Base-by-base conservation (phyloP, 2,888 invertebrate genomes). In the Drosophila conformis region DNA sequence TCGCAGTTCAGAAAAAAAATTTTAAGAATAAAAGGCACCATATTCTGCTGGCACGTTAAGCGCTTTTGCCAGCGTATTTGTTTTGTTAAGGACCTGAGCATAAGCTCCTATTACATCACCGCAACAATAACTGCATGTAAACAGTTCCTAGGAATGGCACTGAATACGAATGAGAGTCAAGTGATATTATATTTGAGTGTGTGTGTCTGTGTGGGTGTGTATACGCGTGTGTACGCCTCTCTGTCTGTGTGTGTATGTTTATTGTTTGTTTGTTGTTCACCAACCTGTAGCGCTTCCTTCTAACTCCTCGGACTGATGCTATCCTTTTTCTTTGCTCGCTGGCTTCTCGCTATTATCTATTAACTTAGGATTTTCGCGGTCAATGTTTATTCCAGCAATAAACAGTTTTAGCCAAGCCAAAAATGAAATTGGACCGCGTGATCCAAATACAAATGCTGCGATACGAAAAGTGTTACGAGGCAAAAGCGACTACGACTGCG, bases 221-320 rank as follows among this genome's bases (percentile, higher is more conserved):
- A 13, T 49, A 40, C 52, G 48, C 48, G 27, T 25, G 18, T n/a
- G 15, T 40, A 11, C 11, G 42, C 1, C 13, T 21, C 3, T 46
- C 13, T 51, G 40, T 38, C 46, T 51, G 53, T n/a, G 8, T 7
- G 27, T 60, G 5, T 52, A 18, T 29, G 33, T 67, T 33, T 10
- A 0, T 38, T 49, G 25, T 53, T 40, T 54, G 38, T 64, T 31
- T 49, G 46, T 56, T 56, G 3, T 59, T 60, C 40, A 81, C 83
- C 79, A 80, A 83, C 80, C 83, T 80, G 80, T 80, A 75, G 83
- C 65, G 53, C 62, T 69, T 72, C 58, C 65, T 68, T 49, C 58
- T 48, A 38, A 36, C 52, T 57, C 27, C 62, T 65, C n/a, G 15
- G 8, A 46, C 35, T 61, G 49, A 25, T 33, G 29, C 27, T 53